Conservation (phyloP, 2,113 vertebrate species). For the Condylura cristata region DNA sequence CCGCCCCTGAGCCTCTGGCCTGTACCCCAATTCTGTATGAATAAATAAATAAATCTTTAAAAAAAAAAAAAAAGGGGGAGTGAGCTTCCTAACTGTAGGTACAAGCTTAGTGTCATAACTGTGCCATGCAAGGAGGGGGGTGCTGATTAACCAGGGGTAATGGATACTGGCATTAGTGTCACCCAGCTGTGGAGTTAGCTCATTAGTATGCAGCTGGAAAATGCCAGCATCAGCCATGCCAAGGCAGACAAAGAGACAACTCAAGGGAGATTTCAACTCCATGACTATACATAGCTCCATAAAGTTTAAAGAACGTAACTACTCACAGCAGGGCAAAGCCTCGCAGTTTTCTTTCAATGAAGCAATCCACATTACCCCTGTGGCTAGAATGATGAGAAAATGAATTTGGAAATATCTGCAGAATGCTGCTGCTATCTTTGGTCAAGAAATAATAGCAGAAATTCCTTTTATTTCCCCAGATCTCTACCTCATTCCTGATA, state of each 20-base stretch:
- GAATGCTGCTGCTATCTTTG: conserved; percentile 25
- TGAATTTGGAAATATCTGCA: conserved; percentile 58
- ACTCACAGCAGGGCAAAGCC: conserved; percentile 43
- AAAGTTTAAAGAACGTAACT: conserved; percentile 49
- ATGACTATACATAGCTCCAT: conserved; percentile 38
- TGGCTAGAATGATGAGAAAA: conserved; percentile 52
- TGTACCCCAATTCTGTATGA: too few relatives aligned
- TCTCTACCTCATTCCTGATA: not conserved
- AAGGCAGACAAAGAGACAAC: conserved; percentile 26
- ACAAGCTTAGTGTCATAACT: conserved; percentile 66
- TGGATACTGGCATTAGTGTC: not conserved
- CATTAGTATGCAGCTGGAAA: conserved; percentile 67
- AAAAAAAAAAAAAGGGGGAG: too few relatives aligned
- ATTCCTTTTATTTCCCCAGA: not conserved
- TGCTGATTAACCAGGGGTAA: conserved; percentile 48
- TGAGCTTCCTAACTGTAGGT: conserved; percentile 43
- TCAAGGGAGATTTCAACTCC: conserved; percentile 66
- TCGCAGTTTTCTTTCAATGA: conserved; percentile 48
- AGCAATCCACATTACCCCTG: conserved; percentile 59
- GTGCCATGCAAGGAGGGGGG: conserved; percentile 25
- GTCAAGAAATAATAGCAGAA: conserved; percentile 21
- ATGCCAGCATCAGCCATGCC: conserved; percentile 48
- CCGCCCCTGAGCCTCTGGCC: too few relatives aligned
- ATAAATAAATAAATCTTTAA: too few relatives aligned
- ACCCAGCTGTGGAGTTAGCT: not conserved